Evolutionary conservation across 2,797 vertebrate species (phyloP).

Genomic region (Diglossa cyanea): DNA sequence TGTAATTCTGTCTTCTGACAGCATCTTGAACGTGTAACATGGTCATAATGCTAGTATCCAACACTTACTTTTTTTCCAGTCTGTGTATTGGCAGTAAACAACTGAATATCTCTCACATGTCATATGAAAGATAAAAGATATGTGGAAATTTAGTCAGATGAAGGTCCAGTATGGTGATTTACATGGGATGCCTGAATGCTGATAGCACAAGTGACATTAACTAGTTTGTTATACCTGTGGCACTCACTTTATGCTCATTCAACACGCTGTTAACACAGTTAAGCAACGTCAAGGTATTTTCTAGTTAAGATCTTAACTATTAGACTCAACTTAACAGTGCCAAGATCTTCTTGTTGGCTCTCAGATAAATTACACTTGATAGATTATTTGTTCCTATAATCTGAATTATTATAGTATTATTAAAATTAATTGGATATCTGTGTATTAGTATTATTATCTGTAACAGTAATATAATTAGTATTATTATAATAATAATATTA

Average conservation of each 20-base stretch:
- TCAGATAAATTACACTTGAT: not conserved
- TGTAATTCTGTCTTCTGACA: not conserved
- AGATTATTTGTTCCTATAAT: not conserved
- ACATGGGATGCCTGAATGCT: not conserved
- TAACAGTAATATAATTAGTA: not conserved
- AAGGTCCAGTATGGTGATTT: not conserved
- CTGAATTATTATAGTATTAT: not conserved
- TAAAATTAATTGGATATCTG: not conserved
- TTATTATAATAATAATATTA: too few species aligned
- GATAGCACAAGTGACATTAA: not conserved
- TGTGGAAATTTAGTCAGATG: not conserved
- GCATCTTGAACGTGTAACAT: not conserved
- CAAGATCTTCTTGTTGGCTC: not conserved
- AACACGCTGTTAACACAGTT: not conserved
- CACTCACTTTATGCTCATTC: not conserved
- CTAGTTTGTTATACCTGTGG: not conserved
- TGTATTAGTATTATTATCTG: not conserved
- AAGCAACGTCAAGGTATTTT: not conserved
- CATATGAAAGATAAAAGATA: not conserved
- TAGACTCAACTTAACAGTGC: too few species aligned
- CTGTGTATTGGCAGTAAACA: not conserved
- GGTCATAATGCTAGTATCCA: not conserved
- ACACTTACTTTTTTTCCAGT: not conserved
- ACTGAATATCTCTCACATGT: not conserved
- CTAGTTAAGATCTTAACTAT: not conserved